These are phyloP conservation scores for Engraulis encrasicolus DNA, from an alignment of 2,113 vertebrate genomes.

Conservation along the genomic window DNA sequence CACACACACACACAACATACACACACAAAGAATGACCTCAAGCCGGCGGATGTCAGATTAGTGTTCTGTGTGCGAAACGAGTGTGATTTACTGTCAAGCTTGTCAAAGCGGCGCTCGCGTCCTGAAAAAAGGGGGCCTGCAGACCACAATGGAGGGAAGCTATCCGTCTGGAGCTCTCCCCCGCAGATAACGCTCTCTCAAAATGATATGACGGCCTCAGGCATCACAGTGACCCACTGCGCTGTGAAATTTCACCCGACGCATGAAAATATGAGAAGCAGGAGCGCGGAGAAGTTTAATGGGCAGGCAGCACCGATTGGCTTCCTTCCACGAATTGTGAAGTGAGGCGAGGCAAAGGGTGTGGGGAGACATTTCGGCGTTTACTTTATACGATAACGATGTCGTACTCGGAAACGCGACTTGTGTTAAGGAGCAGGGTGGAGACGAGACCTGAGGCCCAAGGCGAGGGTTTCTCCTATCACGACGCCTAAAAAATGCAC, in stretches of 20 bases:
- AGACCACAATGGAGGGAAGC: not conserved
- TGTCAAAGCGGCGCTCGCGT: not conserved
- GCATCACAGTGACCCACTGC: not conserved
- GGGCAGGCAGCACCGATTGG: not conserved
- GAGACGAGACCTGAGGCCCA: not conserved
- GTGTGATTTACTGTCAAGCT: slow-evolving; percentile 25
- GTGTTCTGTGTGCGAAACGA: not conserved
- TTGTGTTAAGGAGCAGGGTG: not conserved
- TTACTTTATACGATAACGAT: not conserved
- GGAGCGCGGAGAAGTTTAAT: not conserved
- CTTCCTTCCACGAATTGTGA: slow-evolving; percentile 9
- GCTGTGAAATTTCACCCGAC: not conserved
- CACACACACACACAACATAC: not conserved
- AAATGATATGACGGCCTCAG: not conserved
- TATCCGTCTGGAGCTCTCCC: not conserved
- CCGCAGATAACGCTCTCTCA: not conserved
- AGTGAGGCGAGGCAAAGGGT: no score
- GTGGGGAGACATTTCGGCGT: not conserved
- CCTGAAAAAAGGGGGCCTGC: not conserved
- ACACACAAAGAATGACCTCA: slow-evolving; percentile 7
- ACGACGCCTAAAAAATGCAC: not conserved
- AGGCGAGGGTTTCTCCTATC: no score
- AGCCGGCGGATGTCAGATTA: not conserved
- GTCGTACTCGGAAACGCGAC: not conserved
- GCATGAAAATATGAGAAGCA: not conserved